Percentiles rank a stretch among this genome's conserved stretches.
Conservation (phyloP, 2,888 invertebrate genomes). For the Temnothorax unifasciatus region DNA sequence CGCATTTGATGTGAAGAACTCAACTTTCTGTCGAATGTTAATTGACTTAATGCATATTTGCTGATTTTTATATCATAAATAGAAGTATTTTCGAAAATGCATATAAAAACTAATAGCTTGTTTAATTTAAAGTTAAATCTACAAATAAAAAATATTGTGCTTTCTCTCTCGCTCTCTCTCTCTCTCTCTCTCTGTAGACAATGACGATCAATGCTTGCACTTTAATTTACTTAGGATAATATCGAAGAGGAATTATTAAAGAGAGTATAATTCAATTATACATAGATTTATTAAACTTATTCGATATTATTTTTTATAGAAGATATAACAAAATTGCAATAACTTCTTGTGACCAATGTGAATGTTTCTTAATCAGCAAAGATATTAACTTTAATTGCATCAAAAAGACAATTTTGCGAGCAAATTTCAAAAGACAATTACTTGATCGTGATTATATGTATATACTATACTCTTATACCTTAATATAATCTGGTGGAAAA, state of each 20-base stretch:
- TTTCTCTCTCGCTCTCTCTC: neutral
- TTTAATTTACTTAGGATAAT: neutral
- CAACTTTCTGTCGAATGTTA: neutral
- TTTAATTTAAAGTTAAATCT: neutral
- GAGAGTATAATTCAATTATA: neutral
- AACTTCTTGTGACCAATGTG: neutral
- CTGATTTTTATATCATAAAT: neutral
- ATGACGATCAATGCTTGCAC: no score
- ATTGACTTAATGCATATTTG: constrained; percentile 22
- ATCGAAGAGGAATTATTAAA: neutral
- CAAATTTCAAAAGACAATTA: neutral
- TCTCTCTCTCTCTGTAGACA: neutral
- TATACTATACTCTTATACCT: neutral
- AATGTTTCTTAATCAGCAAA: neutral
- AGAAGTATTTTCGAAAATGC: neutral
- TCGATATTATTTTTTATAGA: neutral
- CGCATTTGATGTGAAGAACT: neutral
- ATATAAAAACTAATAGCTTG: neutral
- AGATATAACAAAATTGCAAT: neutral
- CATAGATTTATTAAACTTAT: neutral
- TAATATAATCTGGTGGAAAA: neutral
- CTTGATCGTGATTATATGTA: neutral
- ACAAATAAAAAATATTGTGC: neutral
- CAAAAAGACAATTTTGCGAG: neutral
- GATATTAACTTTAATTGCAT: neutral